Evolutionary conservation across 2,113 vertebrate species (phyloP).

Genomic region (Mionectes macconnelli): DNA sequence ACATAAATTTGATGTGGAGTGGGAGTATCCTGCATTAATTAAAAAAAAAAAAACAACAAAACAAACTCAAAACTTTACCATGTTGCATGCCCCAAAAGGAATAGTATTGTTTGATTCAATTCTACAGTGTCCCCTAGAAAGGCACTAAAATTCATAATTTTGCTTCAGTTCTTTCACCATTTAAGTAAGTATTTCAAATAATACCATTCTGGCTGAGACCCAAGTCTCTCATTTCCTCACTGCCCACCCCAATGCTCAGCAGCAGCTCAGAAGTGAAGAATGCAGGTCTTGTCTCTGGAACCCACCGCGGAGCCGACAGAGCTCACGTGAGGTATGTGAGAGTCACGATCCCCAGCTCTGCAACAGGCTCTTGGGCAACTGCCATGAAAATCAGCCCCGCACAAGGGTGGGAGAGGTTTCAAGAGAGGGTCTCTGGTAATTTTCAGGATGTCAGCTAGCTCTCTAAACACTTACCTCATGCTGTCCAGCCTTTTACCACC

Average conservation of each 20-base stretch:
- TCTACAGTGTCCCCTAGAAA: neutral
- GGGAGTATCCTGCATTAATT: neutral
- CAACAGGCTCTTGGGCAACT: neutral
- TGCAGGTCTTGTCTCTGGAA: neutral
- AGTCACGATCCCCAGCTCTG: neutral
- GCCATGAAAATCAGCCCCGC: neutral
- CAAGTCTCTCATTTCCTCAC: neutral
- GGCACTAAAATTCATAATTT: neutral
- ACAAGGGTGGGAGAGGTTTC: neutral
- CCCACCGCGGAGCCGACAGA: neutral
- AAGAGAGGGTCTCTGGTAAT: conserved; percentile 23
- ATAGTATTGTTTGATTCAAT: neutral
- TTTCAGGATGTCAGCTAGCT: conserved; percentile 37
- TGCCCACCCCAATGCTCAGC: neutral
- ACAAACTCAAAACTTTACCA: neutral
- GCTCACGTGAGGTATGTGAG: neutral
- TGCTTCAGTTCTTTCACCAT: neutral
- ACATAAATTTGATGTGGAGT: neutral
- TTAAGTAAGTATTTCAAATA: neutral
- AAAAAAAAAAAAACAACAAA: neutral
- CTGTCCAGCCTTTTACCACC: conserved; percentile 40
- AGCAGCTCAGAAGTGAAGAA: neutral
- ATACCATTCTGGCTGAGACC: neutral
- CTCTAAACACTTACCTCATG: conserved; percentile 56
- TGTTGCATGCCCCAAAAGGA: neutral